These are phyloP conservation scores for Crossaster papposus DNA, from an alignment of 53 echinoderm and acorn worm species.

Conservation along the genomic window DNA sequence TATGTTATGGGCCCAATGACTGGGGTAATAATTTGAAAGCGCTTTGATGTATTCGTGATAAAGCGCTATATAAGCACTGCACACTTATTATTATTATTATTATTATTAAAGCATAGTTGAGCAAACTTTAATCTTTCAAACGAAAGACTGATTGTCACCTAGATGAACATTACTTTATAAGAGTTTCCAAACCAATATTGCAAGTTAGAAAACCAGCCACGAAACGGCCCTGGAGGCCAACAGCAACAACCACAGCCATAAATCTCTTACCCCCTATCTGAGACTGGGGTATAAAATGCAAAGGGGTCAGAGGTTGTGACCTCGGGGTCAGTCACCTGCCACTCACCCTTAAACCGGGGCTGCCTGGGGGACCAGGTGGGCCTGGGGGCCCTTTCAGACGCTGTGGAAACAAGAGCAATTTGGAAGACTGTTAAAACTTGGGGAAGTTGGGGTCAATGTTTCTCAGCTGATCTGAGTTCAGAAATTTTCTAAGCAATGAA, in stretches of 20 bases:
- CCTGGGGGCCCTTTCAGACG: slow-evolving; percentile 75
- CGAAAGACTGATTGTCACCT: background rate
- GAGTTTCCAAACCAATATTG: background rate
- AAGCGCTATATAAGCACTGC: too few species aligned
- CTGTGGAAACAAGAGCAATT: slow-evolving; percentile 51
- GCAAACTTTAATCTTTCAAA: too few species aligned
- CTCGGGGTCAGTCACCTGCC: slow-evolving; percentile 42
- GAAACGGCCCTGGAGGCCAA: background rate
- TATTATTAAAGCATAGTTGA: too few species aligned
- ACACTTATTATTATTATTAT: too few species aligned
- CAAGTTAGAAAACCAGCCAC: background rate
- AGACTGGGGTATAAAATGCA: slow-evolving; percentile 8
- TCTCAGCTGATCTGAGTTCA: too few species aligned
- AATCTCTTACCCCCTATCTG: slow-evolving; percentile 20
- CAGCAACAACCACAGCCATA: slow-evolving; percentile 6
- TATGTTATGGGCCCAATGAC: too few species aligned
- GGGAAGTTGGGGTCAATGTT: too few species aligned
- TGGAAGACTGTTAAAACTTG: background rate
- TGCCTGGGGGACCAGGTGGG: slow-evolving; percentile 68
- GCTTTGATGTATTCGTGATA: too few species aligned
- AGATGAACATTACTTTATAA: background rate
- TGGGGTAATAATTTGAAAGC: too few species aligned
- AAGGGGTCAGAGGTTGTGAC: slow-evolving; percentile 24
- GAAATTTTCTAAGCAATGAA: too few species aligned
- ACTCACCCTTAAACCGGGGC: slow-evolving; percentile 74